phyloP scores from a whole-genome alignment of 2,888 invertebrate species.

The Andrena dorsata region DNA sequence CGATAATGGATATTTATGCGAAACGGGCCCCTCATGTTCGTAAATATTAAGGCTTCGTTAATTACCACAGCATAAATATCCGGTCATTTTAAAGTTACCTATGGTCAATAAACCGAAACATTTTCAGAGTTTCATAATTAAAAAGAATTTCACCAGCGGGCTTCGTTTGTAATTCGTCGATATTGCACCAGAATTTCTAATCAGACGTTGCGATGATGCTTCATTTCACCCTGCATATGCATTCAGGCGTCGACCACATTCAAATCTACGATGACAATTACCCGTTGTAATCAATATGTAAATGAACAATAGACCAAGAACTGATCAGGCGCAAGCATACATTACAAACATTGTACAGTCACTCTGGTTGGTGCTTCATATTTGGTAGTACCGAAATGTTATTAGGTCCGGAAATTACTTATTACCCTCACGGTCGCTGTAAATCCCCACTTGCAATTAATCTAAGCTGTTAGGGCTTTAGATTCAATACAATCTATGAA shows the following conservation, averaged over 20 bases:
- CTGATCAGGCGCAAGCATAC: not conserved
- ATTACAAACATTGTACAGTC: constrained; percentile 1
- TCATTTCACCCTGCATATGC: not conserved
- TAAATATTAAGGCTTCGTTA: not conserved
- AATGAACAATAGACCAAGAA: constrained; percentile 11
- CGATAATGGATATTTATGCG: too few relatives aligned
- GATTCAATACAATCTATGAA: not conserved
- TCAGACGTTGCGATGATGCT: not conserved
- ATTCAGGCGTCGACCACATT: not conserved
- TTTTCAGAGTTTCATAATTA: too few relatives aligned
- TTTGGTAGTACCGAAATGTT: constrained; percentile 8
- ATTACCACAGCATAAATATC: not conserved
- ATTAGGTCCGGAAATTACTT: not conserved
- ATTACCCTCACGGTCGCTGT: not conserved
- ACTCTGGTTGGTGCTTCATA: not conserved
- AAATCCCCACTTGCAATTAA: not conserved
- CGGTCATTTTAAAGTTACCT: not conserved
- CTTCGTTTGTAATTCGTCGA: not conserved
- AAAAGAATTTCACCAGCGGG: not conserved
- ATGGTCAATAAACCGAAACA: too few relatives aligned
- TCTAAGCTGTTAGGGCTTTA: not conserved
- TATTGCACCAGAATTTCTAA: not conserved
- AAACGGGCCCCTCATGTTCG: not conserved
- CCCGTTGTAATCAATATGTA: constrained; percentile 13
- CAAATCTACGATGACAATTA: constrained; percentile 10